A percentile compares a stretch with the other conserved stretches of the same genome.
These are phyloP conservation scores for Malthinus flaveolus DNA, from an alignment of 2,888 invertebrate species.

Conservation along the genomic window DNA sequence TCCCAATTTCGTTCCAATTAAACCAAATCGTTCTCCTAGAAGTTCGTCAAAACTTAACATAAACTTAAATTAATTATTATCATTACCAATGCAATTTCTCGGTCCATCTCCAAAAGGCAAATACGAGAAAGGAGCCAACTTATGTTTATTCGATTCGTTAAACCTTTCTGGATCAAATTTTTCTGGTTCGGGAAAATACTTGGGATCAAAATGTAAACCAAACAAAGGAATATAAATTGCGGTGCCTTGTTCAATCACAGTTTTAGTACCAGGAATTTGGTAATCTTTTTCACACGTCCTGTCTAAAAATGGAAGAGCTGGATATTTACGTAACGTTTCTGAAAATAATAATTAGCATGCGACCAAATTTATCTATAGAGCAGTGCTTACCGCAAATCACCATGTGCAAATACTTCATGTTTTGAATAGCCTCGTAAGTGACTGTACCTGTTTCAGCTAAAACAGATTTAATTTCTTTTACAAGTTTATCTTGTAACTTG, in stretches of 20 bases:
- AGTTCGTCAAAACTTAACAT: constrained; percentile 15
- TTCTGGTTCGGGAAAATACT: constrained; percentile 49
- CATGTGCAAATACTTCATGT: constrained; percentile 36
- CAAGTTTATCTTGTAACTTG: constrained; percentile 58
- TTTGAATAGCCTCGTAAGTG: constrained; percentile 55
- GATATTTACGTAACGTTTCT: constrained; percentile 54
- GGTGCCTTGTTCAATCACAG: constrained; percentile 46
- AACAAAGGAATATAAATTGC: constrained; percentile 45
- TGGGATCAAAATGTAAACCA: constrained; percentile 47
- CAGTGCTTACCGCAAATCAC: constrained; percentile 23
- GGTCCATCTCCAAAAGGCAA: constrained; percentile 37
- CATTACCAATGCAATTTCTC: constrained; percentile 35
- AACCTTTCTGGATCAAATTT: constrained; percentile 52
- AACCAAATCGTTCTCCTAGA: constrained; percentile 50
- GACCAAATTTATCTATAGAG: background rate
- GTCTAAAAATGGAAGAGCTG: constrained; percentile 47
- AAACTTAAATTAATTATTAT: constrained; percentile 36
- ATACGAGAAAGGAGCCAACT: constrained; percentile 27
- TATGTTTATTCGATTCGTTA: constrained; percentile 38
- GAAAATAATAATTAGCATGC: constrained; percentile 26
- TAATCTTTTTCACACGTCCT: constrained; percentile 42
- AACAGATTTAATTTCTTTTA: constrained; percentile 56
- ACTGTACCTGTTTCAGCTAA: constrained; percentile 41
- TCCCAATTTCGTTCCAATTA: constrained; percentile 47
- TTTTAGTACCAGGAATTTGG: constrained; percentile 37